Evolutionary conservation across 2,797 vertebrate genomes (phyloP).

Genomic region (Paguma larvata): DNA sequence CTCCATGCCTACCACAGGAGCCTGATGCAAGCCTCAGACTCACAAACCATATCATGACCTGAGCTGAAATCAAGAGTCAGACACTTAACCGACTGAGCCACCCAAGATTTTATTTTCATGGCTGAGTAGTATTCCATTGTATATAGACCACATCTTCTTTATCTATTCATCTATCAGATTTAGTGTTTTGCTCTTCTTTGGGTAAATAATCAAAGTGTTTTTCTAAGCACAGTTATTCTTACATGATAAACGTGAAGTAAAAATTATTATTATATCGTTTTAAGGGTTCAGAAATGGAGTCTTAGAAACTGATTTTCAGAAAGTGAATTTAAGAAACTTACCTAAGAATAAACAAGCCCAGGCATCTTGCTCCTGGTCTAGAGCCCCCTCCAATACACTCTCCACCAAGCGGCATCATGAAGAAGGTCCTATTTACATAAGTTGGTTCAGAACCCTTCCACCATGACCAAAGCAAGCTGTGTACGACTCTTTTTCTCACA

Average conservation of each 20-base stretch:
- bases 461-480: background rate
- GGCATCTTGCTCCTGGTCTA: background rate
- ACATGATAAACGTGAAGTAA: background rate
- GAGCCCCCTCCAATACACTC: background rate
- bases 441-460: background rate
- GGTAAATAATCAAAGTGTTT: background rate
- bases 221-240: conserved; percentile 31
- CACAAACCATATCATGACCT: too few species aligned
- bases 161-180: background rate
- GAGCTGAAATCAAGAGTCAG: too few species aligned
- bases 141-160: background rate
- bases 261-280: conserved; percentile 1
- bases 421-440: background rate
- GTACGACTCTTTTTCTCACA: background rate
- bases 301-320: background rate
- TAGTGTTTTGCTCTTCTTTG: background rate
- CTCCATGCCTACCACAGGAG: too few species aligned
- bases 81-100: too few species aligned
- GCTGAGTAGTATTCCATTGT: background rate
- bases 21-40: too few species aligned
- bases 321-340: background rate
- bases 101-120: background rate
- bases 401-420: background rate
- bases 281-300: background rate
- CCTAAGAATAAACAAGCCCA: background rate